Conservation (phyloP, 2,113 vertebrate genomes). For the Cebus imitator region DNA sequence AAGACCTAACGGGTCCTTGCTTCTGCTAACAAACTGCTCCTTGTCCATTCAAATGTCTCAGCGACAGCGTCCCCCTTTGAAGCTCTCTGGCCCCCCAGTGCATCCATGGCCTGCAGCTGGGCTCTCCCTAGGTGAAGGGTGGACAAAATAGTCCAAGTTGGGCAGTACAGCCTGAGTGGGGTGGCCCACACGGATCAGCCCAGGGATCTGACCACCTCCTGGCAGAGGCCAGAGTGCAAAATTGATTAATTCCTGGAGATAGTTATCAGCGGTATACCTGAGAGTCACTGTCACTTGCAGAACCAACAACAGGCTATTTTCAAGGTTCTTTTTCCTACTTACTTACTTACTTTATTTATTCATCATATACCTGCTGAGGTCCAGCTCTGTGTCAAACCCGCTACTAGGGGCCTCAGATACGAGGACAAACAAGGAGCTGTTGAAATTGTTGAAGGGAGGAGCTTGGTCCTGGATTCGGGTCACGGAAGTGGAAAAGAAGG, state of each 20-base stretch:
- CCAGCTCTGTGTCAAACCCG: background rate
- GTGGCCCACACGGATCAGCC: background rate
- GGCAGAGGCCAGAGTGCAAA: constrained; percentile 21
- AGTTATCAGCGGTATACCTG: background rate
- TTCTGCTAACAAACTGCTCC: background rate
- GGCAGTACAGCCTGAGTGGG: background rate
- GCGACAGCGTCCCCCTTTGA: background rate
- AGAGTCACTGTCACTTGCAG: background rate
- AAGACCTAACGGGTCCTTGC: background rate
- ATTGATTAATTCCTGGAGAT: constrained; percentile 2
- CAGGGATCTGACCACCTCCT: background rate
- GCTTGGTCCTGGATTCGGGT: background rate
- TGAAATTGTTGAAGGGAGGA: background rate
- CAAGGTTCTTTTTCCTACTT: background rate
- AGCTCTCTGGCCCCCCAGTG: background rate
- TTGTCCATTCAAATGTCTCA: background rate
- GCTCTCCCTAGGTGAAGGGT: background rate
- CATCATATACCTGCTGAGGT: background rate
- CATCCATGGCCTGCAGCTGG: background rate
- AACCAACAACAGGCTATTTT: background rate
- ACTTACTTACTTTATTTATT: background rate
- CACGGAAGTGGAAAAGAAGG: background rate
- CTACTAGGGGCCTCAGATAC: background rate
- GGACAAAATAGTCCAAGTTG: too few relatives aligned
- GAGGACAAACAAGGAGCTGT: background rate